Conservation (phyloP, 2,888 invertebrate genomes). For the Acrobasis repandana region DNA sequence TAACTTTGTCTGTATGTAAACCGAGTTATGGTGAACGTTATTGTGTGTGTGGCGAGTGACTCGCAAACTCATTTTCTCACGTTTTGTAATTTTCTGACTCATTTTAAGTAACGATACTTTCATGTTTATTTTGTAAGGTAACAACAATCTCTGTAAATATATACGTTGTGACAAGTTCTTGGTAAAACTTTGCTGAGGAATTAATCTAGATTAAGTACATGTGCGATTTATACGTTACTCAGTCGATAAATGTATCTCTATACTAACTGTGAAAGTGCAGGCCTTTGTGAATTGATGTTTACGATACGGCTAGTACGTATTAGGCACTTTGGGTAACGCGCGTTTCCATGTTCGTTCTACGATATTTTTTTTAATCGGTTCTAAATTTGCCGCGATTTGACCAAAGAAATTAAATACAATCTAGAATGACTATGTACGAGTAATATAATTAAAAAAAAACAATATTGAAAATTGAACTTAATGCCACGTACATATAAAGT, state of each 20-base stretch:
- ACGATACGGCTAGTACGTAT: conserved; percentile 1
- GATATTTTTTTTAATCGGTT: no score
- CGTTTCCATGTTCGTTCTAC: no score
- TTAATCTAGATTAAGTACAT: conserved; percentile 14
- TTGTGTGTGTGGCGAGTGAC: background rate
- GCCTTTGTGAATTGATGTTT: conserved; percentile 49
- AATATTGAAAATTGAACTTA: no score
- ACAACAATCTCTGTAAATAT: conserved; percentile 1
- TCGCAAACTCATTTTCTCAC: background rate
- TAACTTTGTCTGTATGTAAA: background rate
- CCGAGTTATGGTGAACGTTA: background rate
- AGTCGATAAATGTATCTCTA: conserved; percentile 3
- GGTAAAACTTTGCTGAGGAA: conserved; percentile 15
- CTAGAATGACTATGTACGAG: no score
- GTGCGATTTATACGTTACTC: background rate
- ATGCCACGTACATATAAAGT: no score
- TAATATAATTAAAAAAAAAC: no score
- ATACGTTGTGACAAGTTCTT: background rate
- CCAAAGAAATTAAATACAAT: no score
- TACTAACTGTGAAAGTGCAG: conserved; percentile 43
- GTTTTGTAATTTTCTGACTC: conserved; percentile 9
- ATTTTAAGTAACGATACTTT: background rate
- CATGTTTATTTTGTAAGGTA: conserved; percentile 12
- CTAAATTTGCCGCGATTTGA: no score
- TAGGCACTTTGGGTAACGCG: no score